Base-by-base conservation (phyloP, 2,113 vertebrate species). In the Menura novaehollandiae region DNA sequence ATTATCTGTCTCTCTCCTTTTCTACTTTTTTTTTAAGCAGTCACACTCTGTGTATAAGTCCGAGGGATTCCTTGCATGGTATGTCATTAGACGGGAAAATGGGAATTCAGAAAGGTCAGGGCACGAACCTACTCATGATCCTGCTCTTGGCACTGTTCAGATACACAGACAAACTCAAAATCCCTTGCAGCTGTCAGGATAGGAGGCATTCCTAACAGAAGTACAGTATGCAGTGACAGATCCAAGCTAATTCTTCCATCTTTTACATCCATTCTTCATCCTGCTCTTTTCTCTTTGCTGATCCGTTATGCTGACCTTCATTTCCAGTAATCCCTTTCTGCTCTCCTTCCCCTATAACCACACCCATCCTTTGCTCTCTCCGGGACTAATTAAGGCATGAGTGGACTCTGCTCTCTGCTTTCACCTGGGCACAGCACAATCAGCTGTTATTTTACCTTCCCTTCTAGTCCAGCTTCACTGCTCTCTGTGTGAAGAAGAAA, bases 101-200 rank as follows among this genome's bases (percentile, higher is more conserved):
- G 32, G 56, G 66, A 92, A 92, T 87, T 92, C 60, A 27, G 58
- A 91, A 92, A 96, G 92, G 76, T 95, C 88, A 49, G 76, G 76
- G 44, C 76, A 87, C 0, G 14, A 88, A 88, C 76, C 24, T 58
- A 11, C 69, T 84, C 35, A 13, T 35, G 88, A 87, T 84, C 76
- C 83, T 60, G 76, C 88, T 81, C 75, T 37, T 55, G 72, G 90
- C 88, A 74, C 46, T 74, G 49, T 30, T 88, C 78, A 86, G 67
- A 85, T 28, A 73, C 47, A 66, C 20, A 32, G 67, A 28, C 86
- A 95, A 89, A 43, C n/a, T 73, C 28, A 2, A 75, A 97, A 89
- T 33, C 53, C 78, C 78, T 95, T 11, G 0, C 52, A 96, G 58
- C 76, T 90, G 39, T 8, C n/a, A 85, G 39, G 41, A 30, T 1